Percentiles rank a stretch among this genome's conserved stretches.
These are phyloP conservation scores for Phoebastria nigripes DNA, from an alignment of 2,797 vertebrate species.

Conservation along the genomic window DNA sequence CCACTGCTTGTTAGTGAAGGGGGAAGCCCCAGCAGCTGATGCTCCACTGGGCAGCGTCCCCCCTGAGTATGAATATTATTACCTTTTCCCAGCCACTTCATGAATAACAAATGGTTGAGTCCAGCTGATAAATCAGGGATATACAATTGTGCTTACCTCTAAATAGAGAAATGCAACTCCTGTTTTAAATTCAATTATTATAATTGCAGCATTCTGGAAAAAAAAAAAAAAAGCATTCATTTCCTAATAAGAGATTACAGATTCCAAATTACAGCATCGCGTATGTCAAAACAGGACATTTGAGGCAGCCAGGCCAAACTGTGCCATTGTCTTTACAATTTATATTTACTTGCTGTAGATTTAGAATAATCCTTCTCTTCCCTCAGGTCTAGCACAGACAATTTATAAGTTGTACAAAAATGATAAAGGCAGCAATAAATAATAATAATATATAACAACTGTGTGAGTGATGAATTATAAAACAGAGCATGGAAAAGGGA, in stretches of 20 bases:
- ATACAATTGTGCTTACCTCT: conserved; percentile 51
- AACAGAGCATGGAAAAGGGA: not conserved
- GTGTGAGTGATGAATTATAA: conserved; percentile 38
- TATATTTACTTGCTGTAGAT: conserved; percentile 67
- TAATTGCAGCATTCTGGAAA: conserved; percentile 56
- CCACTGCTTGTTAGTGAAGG: not conserved
- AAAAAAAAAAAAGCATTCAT: conserved; percentile 28
- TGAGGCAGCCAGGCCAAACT: conserved; percentile 49
- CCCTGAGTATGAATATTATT: not conserved
- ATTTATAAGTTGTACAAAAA: conserved; percentile 61
- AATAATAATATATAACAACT: conserved; percentile 46
- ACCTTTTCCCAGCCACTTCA: not conserved
- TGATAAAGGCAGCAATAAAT: conserved; percentile 61
- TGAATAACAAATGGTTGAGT: conserved; percentile 1
- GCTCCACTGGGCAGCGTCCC: not conserved
- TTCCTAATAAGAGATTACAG: conserved; percentile 68
- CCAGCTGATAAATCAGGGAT: conserved; percentile 36
- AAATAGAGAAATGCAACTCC: conserved; percentile 52
- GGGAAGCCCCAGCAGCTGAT: not conserved
- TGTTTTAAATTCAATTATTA: conserved; percentile 69
- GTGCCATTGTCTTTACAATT: conserved; percentile 68
- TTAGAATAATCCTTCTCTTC: conserved; percentile 68
- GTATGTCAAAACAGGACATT: conserved; percentile 62
- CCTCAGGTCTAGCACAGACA: conserved; percentile 54
- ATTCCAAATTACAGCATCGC: conserved; percentile 50